Conservation (phyloP, 2,797 vertebrate species). For the Brotogeris chrysoptera region DNA sequence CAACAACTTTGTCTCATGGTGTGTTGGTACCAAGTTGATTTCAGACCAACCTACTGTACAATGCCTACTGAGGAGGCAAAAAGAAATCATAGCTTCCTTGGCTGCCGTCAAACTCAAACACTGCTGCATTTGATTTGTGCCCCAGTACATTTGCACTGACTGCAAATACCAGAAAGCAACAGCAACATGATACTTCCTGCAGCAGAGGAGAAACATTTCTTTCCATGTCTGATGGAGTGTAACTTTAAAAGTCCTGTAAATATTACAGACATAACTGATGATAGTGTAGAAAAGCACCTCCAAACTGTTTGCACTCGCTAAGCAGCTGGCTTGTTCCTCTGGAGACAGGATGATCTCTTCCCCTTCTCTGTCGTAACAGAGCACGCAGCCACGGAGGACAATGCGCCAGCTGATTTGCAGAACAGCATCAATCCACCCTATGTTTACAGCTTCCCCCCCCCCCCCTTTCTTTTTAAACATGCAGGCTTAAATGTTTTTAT, state of each 20-base stretch:
- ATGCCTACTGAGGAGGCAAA: not conserved
- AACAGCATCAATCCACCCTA: conserved; percentile 12
- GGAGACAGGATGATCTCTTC: conserved; percentile 28
- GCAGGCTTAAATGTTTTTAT: conserved; percentile 48
- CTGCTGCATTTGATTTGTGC: conserved; percentile 11
- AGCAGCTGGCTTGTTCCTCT: conserved; percentile 52
- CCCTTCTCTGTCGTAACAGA: not conserved
- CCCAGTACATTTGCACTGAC: not conserved
- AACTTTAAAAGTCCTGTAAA: not conserved
- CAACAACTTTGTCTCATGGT: not conserved
- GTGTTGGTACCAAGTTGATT: not conserved
- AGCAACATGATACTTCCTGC: not conserved
- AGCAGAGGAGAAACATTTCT: not conserved
- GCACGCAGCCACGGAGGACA: conserved; percentile 7
- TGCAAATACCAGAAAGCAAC: not conserved
- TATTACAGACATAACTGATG: not conserved
- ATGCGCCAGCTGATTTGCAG: conserved; percentile 43
- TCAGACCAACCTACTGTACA: not conserved
- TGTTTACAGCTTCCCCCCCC: not conserved
- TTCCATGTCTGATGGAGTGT: not conserved
- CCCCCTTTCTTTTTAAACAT: not conserved
- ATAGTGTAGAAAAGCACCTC: not conserved
- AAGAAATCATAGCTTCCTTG: conserved; percentile 9
- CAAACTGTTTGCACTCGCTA: not conserved
- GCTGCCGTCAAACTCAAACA: conserved; percentile 16